phyloP scores from a whole-genome alignment of 1,140 invertebrate species.

The Pomphorhynchus laevis region DNA sequence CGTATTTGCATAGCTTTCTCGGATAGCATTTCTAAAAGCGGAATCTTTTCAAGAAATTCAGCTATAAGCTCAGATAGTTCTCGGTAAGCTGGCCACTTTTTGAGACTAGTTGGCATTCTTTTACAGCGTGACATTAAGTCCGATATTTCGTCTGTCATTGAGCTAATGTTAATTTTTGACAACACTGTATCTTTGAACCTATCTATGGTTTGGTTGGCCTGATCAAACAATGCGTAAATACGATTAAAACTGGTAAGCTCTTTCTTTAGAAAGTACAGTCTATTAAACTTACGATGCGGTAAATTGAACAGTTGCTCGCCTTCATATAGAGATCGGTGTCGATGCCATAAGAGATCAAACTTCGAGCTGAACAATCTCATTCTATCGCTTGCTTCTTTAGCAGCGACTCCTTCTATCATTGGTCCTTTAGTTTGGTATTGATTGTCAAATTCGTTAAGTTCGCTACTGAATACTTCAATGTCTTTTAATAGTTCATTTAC shows the following conservation, averaged over 20 bases:
- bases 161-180: constrained; percentile 72
- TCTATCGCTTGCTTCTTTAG: constrained; percentile 54
- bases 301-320: constrained; percentile 68
- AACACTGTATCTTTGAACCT: constrained; percentile 79
- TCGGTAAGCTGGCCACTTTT: constrained; percentile 82
- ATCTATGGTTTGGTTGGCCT: constrained; percentile 64
- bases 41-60: constrained; percentile 84
- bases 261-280: constrained; percentile 54
- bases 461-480: constrained; percentile 18
- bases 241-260: constrained; percentile 69
- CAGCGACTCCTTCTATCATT: constrained; percentile 51
- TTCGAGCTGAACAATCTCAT: constrained; percentile 65
- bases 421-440: constrained; percentile 26
- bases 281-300: constrained; percentile 49
- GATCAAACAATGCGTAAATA: constrained; percentile 66
- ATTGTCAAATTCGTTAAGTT: neutral
- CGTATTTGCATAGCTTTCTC: constrained; percentile 84
- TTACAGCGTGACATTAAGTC: constrained; percentile 29
- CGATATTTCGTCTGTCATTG: constrained; percentile 74
- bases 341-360: constrained; percentile 69
- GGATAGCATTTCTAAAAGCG: constrained; percentile 60
- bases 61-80: constrained; percentile 74
- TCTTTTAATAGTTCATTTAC: constrained; percentile 40
- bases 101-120: constrained; percentile 59
- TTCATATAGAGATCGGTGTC: constrained; percentile 51